Base-by-base conservation (phyloP, 2,888 invertebrate species). In the Caenorhabditis japonica region DNA sequence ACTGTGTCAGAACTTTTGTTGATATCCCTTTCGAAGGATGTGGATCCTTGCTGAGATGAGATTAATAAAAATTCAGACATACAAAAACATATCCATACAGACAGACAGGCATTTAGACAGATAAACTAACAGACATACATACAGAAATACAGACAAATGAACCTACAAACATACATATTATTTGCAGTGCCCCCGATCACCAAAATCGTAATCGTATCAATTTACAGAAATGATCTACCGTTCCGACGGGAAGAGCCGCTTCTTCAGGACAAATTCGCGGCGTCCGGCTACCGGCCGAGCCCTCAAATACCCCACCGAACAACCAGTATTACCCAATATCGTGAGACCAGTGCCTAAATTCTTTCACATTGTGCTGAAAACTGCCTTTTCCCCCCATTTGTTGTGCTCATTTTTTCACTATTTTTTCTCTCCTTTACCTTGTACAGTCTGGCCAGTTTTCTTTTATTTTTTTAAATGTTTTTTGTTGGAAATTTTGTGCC, bases 321-420 rank as follows among this genome's bases (percentile, higher is more conserved):
- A 19, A 58, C 62, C 49, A 72, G 75, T 55, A 75, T 79, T 19
- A 68, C 70, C 43, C 76, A 80, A 58, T 81, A 78, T 47, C 75
- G 79, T 44, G 81, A 81, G 70, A 81, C 81, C 52, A 77, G 77
- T 64, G 81, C 81, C 58, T 81, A 76, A 72, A n/a, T n/a, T n/a
- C n/a, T n/a, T n/a, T n/a, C n/a, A n/a, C n/a, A n/a, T n/a, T n/a
- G n/a, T n/a, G n/a, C 15, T 53, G 17, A 30, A 7, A 30, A 30
- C 30, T 53, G 33, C 46, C 39, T 49, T 52, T 34, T 41, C 41
- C 34, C 13, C 12, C 33, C 23, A 5, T 15, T 21, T 61, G 41
- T 46, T 34, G 25, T 21, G 13, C 17, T 58, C 17, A 33, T 52
- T 36, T n/a, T 7, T 13, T 49, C 55, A 64, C 49, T 64, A 56